Evolutionary conservation across 2,888 invertebrate genomes (phyloP).

Genomic region (Nasonovia ribisnigri): DNA sequence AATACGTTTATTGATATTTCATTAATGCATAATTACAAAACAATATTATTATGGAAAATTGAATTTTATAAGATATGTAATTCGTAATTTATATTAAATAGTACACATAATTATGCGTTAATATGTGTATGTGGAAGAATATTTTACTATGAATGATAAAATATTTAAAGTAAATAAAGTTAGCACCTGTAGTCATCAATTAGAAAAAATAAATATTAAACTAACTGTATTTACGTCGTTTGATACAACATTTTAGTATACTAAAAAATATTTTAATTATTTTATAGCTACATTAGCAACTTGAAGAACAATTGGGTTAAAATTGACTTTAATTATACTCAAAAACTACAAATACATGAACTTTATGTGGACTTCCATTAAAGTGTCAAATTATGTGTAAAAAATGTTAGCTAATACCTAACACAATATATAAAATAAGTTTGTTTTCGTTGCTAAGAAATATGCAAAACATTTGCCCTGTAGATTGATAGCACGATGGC

Average conservation of each 20-base stretch:
- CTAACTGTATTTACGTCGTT: background rate
- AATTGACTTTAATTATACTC: background rate
- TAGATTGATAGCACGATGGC: slow-evolving; percentile 19
- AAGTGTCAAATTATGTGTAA: slow-evolving; percentile 12
- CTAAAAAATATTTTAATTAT: background rate
- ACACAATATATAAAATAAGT: slow-evolving; percentile 24
- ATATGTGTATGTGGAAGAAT: background rate
- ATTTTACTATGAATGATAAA: background rate
- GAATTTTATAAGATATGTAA: background rate
- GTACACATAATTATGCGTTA: background rate
- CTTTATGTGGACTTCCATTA: background rate
- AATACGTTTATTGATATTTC: background rate
- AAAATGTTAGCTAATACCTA: background rate
- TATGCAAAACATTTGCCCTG: slow-evolving; percentile 40
- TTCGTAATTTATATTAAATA: background rate
- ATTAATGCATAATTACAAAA: background rate
- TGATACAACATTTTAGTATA: background rate
- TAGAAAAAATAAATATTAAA: background rate
- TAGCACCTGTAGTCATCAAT: background rate
- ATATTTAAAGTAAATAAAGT: background rate
- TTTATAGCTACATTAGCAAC: background rate
- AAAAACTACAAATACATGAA: background rate
- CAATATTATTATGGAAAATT: background rate
- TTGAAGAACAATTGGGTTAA: background rate
- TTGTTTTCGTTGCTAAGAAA: slow-evolving; percentile 28